Base-by-base conservation (phyloP, 1,140 invertebrate species). In the Homarus americanus region DNA sequence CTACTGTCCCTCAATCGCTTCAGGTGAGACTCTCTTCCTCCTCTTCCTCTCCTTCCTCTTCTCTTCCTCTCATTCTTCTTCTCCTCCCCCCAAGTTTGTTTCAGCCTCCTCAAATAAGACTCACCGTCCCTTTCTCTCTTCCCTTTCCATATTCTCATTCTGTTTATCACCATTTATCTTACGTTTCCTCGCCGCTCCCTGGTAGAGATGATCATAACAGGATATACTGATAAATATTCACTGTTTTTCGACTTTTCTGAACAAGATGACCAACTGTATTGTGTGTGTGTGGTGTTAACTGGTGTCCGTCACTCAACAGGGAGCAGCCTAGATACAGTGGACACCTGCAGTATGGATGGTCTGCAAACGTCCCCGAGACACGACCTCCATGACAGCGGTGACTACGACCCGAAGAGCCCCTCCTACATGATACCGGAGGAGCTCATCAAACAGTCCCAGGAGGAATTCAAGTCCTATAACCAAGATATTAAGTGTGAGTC, bases 401-500 rank as follows among this genome's bases (percentile, higher is more conserved):
- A 92, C 41, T 90, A 91, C 85, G 83, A 87, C 83, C 92, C 87
- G 40, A 87, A 92, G 79, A 89, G 87, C 44, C 91, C 76, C 10
- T 28, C 75, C 44, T 92, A 87, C 75, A 90, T 92, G 73, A 87
- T 84, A 15, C 78, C 92, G 17, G 92, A 91, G 41, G 85, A 92
- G 82, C 73, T 92, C 2, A 86, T 91, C 82, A 87, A 87, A 66
- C 87, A 87, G 24, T 84, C 85, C 1, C 92, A 87, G 28, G 87
- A 89, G 38, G 82, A 90, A 12, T 58, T 87, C 82, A 92, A 91
- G 40, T 82, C 78, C n/a, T 92, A 41, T 75, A 85, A 41, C 76
- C 53, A 63, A 44, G 92, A 92, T 5, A 92, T 92, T 38, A 92
- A 92, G 84, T 92, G 92, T 36, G 92, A 92, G 69, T 69, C 92